Evolutionary conservation across 1,140 invertebrate genomes (phyloP).

Genomic region (Caenorhabditis remanei): DNA sequence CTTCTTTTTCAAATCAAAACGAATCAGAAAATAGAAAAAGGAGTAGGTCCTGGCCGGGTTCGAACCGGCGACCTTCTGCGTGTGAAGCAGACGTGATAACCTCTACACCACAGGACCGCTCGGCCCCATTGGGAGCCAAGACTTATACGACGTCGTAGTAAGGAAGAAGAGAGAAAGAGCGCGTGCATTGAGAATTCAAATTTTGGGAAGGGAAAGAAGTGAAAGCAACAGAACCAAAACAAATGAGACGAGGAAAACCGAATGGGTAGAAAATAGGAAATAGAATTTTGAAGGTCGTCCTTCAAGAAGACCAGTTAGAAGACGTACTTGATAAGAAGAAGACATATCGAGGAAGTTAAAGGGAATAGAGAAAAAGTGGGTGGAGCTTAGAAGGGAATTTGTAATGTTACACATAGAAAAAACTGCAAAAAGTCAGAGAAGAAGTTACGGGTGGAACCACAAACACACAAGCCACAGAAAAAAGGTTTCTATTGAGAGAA

Average conservation of each 20-base stretch:
- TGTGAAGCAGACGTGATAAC: constrained; percentile 71
- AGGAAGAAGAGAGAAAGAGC: not conserved
- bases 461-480: not conserved
- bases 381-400: not conserved
- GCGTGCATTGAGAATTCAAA: not conserved
- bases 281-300: constrained; percentile 41
- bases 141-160: not conserved
- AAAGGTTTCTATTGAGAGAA: not conserved
- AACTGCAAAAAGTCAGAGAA: not conserved
- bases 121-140: not conserved
- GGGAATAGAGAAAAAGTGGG: not conserved
- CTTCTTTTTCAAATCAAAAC: not conserved
- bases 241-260: constrained; percentile 72
- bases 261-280: constrained; percentile 59
- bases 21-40: not conserved
- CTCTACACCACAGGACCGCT: constrained; percentile 67
- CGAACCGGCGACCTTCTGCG: constrained; percentile 71
- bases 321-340: not conserved
- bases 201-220: not conserved
- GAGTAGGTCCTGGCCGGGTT: constrained; percentile 66
- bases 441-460: constrained; percentile 14
- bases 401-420: constrained; percentile 23
- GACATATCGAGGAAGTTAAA: constrained; percentile 42
- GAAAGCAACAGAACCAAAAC: constrained; percentile 69
- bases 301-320: constrained; percentile 10